Base-by-base conservation (phyloP, 2,888 invertebrate species). In the Phengaris alcon region DNA sequence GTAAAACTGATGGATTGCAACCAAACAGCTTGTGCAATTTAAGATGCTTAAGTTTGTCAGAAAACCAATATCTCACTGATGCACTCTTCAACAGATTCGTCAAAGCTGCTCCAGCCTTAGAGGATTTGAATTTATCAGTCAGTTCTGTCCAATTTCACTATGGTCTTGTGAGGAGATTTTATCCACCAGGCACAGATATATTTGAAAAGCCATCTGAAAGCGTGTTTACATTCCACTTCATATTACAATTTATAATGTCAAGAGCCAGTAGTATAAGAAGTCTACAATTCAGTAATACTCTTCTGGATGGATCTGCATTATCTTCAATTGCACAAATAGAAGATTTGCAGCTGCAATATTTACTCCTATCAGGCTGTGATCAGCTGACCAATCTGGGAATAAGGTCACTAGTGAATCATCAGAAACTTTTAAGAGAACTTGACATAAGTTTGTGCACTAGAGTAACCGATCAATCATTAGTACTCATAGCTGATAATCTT, bases 1-100 rank as follows among this genome's bases (percentile, higher is more conserved):
- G 94, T 52, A 90, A 94, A 73, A 89, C 93, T 12, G 95, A 96
- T 79, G 90, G 94, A 1, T 87, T 94, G 59, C 82, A 89, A 72
- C 84, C 89, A 13, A 84, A 90, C 55, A 91, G 89, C 74, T 88
- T 95, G 35, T 88, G 91, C 76, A 93, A 94, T 78, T 87, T 97
- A 12, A 94, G 90, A 77, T 89, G 90, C 75, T 87, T 97, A 46
- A 95, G 95, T 76, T 86, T 97, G 76, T 94, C 95, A 35, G 94
- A 95, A 59, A 96, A 97, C 83, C 94, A 96, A 79, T 96, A 96
- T 85, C 88, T 97, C 57, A 96, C 96, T 3, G 97, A 97, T 93
- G 95, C 95, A n/a, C 91, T 96, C 12, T 95, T 97, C 74, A 94
- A 95, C 81, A 94, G 96, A 81, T 93, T 97, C 82, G 91, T 95